Percentiles rank a stretch among this genome's conserved stretches.
phyloP scores from a whole-genome alignment of 2,797 vertebrate genomes.

The Pogoniulus pusillus region DNA sequence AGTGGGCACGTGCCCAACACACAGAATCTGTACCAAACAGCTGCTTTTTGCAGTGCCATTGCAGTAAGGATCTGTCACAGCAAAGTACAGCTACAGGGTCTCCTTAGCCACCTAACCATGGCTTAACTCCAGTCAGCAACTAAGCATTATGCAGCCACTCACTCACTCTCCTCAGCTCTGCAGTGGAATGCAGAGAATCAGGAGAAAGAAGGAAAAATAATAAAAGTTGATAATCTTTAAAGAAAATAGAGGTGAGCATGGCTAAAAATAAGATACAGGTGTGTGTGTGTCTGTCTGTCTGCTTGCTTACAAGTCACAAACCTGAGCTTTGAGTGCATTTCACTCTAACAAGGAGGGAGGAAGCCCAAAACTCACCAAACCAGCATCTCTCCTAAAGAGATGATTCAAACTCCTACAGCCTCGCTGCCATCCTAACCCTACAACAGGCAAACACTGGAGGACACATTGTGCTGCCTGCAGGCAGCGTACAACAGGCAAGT shows the following conservation, averaged over 20 bases:
- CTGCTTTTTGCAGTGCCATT: not conserved
- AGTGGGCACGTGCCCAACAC: accelerated
- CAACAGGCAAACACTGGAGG: not conserved
- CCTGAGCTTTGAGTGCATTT: not conserved
- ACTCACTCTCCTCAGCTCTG: not conserved
- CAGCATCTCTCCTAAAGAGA: not conserved
- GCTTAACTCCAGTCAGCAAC: not conserved
- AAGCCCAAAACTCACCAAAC: not conserved
- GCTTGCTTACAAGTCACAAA: not conserved
- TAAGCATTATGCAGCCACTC: not conserved
- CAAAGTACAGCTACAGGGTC: not conserved
- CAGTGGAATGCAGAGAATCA: not conserved
- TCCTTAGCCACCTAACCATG: not conserved
- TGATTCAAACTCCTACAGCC: not conserved
- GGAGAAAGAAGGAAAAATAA: too few species aligned
- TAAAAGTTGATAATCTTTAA: too few species aligned
- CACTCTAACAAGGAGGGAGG: not conserved
- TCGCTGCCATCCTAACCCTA: not conserved
- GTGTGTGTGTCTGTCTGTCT: not conserved
- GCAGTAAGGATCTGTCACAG: not conserved
- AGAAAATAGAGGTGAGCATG: too few species aligned
- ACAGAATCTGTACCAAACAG: not conserved
- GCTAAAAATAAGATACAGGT: not conserved
- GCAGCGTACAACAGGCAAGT: not conserved
- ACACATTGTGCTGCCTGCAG: not conserved